Conservation (phyloP, 1,140 invertebrate genomes). For the Drosophila rhopaloa region DNA sequence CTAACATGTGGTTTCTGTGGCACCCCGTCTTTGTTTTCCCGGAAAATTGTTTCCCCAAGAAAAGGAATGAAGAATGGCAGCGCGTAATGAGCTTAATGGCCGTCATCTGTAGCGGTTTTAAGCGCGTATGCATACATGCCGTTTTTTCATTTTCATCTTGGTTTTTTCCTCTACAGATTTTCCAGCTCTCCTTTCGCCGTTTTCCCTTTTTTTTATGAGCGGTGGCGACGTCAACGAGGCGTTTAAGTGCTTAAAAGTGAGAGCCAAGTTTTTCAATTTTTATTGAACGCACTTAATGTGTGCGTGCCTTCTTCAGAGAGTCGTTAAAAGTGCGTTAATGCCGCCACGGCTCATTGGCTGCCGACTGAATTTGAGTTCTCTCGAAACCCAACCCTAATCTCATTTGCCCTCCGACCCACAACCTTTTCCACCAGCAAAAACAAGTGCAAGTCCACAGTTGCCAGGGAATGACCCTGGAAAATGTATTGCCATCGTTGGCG, state of each 20-base stretch:
- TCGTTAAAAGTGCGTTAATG: slow-evolving; percentile 75
- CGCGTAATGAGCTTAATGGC: slow-evolving; percentile 42
- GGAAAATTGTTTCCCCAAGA: slow-evolving; percentile 27
- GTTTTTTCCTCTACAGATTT: background rate
- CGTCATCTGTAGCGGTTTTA: slow-evolving; percentile 35
- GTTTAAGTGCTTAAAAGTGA: slow-evolving; percentile 65
- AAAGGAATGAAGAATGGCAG: slow-evolving; percentile 56
- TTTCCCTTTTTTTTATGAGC: slow-evolving; percentile 35
- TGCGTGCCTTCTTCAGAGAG: slow-evolving; percentile 36
- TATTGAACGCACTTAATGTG: slow-evolving; percentile 67
- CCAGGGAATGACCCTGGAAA: slow-evolving; percentile 48
- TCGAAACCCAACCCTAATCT: slow-evolving; percentile 50
- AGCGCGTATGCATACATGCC: slow-evolving; percentile 29
- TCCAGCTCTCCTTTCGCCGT: background rate
- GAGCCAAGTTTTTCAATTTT: slow-evolving; percentile 64
- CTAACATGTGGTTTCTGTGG: slow-evolving; percentile 47
- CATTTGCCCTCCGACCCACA: slow-evolving; percentile 36
- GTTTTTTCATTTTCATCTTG: slow-evolving; percentile 33
- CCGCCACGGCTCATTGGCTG: slow-evolving; percentile 68
- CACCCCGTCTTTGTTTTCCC: slow-evolving; percentile 17
- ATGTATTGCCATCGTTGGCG: slow-evolving; percentile 60
- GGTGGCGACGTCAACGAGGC: slow-evolving; percentile 47
- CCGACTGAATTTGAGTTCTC: slow-evolving; percentile 47
- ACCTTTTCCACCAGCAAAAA: slow-evolving; percentile 29
- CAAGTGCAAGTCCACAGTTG: slow-evolving; percentile 46